Base-by-base conservation (phyloP, 2,797 vertebrate genomes). In the Hyperoplus lanceolatus region DNA sequence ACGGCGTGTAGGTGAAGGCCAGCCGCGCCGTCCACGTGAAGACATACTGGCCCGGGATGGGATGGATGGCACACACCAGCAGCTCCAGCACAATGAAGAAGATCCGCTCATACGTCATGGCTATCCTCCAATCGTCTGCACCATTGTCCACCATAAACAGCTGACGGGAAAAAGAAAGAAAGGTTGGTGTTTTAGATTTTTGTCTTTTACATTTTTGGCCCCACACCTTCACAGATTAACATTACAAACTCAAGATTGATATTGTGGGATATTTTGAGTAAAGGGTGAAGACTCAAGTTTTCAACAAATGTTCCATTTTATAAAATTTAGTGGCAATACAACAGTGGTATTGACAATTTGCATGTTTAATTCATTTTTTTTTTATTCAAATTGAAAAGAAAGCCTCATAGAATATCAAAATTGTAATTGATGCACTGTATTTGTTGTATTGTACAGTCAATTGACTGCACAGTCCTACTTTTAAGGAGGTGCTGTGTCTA, bases 141-240 rank as follows among this genome's bases (percentile, higher is more conserved):
- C 97, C 97, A 11, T 97, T 98, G 92, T 99, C 97, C 81, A 98
- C 97, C 97, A 99, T 97, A 94, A 99, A 99, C 59, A 99, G 96
- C 97, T 99, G 90, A 0, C 1, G 70, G 48, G 39, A 64, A 68
- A 68, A 16, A 73, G 7, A 60, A 10, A 80, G 0, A 43, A 5
- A 45, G 57, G 3, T 6, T 64, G 2, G 41, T 46, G 41, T 42
- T 41, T 80, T n/a, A 70, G 14, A 1, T 15, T 15, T 48, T 74
- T 13, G 48, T 10, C 38, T 36, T 64, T 14, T 5, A 46, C 18
- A 29, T 43, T 66, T 45, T 56, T 4, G 46, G 21, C 41, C 29
- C n/a, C 38, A 13, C 42, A 45, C 6, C 5, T 38, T 55, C 50
- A 76, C 64, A 43, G 21, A 29, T 53, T 9, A 45, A 49, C 45